Evolutionary conservation across 2,113 vertebrate genomes (phyloP), one percentile per base, ranked within the genome.

Genomic region (Dicaeum eximium): DNA sequence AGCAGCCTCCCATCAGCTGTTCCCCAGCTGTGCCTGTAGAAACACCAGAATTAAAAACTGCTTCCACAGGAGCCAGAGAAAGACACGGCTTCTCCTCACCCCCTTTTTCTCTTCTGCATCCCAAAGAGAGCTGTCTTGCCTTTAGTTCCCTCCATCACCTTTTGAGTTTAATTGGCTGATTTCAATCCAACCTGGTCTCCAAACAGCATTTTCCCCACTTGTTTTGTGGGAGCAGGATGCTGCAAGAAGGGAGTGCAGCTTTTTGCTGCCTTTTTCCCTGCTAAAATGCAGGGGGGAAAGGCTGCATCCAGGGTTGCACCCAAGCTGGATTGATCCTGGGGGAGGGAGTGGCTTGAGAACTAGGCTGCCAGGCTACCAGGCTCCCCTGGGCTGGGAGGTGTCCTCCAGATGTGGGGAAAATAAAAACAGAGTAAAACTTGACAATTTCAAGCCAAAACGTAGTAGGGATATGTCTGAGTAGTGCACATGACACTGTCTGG

Each of bases 401-500:
- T 31, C 28, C 38, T 38, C 38, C 44, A 51, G 67, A 16, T 24
- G 47, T 6, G 6, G 53, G 19, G 9, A 45, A 74, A 73, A 31
- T 4, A 51, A 67, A 24, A 16, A 10, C 18, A 56, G 15, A 9
- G 14, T 30, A 18, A 27, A 75, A 72, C n/a, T 15, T 7, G 67
- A 72, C 24, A 19, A 9, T 56, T 53, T 47, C 38, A 33, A 86
- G 45, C 6, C 38, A 28, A 53, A 75, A 15, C 5, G 28, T 51
- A 50, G 60, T 7, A 35, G 58, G 31, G 38, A 11, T 17, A 1
- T 19, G 23, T 13, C 22, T 51, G 70, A 25, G 40, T 7, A 27
- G 67, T 1, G 6, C 38, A 11, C 23, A 51, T 0, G 0, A 30
- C 1, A 5, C 31, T 80, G 23, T 4, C 35, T 67, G 61, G 15